A percentile compares a stretch with the other conserved stretches of the same genome.
These are phyloP conservation scores for Stomatorhinus ivindoensis DNA, from an alignment of 2,113 vertebrate species.

Conservation along the genomic window DNA sequence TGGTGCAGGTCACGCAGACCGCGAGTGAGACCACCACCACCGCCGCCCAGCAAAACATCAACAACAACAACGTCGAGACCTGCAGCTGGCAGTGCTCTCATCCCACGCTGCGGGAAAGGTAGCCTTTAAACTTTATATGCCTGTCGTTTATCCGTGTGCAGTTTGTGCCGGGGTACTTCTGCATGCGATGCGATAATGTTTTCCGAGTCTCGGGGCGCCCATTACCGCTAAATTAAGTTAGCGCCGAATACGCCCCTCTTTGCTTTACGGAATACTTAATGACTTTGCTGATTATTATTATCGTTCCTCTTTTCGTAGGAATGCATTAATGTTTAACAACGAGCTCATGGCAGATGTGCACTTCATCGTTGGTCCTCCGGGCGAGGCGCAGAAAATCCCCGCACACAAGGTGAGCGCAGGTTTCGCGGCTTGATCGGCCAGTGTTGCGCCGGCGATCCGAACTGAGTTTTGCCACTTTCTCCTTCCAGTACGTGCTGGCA, in stretches of 20 bases:
- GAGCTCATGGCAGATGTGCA: slow-evolving; percentile 97
- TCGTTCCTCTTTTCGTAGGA: slow-evolving; percentile 58
- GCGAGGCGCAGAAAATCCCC: slow-evolving; percentile 74
- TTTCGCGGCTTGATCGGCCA: neutral
- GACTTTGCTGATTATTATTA: neutral
- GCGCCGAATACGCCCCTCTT: neutral
- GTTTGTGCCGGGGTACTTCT: neutral
- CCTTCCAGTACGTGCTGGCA: slow-evolving; percentile 85
- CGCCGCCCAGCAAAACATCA: slow-evolving; percentile 71
- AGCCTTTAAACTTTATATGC: slow-evolving; percentile 14
- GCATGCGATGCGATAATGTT: neutral
- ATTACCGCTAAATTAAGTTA: neutral
- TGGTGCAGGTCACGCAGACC: slow-evolving; percentile 59
- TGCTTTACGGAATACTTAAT: neutral
- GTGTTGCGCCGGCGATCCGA: neutral
- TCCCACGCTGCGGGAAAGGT: slow-evolving; percentile 90
- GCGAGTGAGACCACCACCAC: slow-evolving; percentile 54
- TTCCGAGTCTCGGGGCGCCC: neutral
- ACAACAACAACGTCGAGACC: slow-evolving; percentile 84
- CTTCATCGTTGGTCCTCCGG: slow-evolving; percentile 83
- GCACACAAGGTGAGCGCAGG: slow-evolving; percentile 83
- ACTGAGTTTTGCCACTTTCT: neutral
- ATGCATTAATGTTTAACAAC: slow-evolving; percentile 97
- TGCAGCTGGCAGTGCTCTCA: slow-evolving; percentile 80
- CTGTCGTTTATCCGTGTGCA: neutral